phyloP scores from a whole-genome alignment of 2,888 invertebrate genomes.

The Tanaodytes sp. region DNA sequence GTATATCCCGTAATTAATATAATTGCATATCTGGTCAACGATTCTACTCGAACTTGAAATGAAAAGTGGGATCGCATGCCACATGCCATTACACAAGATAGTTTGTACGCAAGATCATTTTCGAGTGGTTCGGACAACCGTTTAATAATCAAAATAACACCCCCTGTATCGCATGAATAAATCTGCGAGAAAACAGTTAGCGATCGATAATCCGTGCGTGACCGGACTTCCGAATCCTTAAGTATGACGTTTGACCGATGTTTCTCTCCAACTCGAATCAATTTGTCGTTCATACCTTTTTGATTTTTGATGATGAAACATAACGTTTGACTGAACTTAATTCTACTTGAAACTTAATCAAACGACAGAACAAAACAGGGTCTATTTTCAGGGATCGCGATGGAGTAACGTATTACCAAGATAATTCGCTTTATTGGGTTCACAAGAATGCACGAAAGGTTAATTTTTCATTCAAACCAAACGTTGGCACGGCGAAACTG shows the following conservation, averaged over 20 bases:
- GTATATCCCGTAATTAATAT: neutral
- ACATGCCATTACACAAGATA: slow-evolving; percentile 29
- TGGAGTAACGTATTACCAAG: too few species aligned
- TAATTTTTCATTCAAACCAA: too few species aligned
- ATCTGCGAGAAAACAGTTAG: slow-evolving; percentile 52
- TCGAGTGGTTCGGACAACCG: slow-evolving; percentile 43
- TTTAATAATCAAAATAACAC: slow-evolving; percentile 51
- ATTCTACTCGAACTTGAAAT: slow-evolving; percentile 25
- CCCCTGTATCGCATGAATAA: slow-evolving; percentile 49
- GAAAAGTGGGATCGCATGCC: slow-evolving; percentile 42
- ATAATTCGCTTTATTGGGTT: too few species aligned
- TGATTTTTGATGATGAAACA: slow-evolving; percentile 10
- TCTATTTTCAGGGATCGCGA: slow-evolving; percentile 19
- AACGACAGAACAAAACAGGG: too few species aligned
- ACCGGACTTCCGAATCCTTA: slow-evolving; percentile 50
- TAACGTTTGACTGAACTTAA: neutral
- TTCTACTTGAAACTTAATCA: too few species aligned
- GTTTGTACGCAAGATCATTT: slow-evolving; percentile 40
- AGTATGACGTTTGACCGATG: slow-evolving; percentile 47
- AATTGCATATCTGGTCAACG: slow-evolving; percentile 31
- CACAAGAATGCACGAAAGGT: too few species aligned
- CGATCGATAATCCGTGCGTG: slow-evolving; percentile 54
- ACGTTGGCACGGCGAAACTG: too few species aligned
- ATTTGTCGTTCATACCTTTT: slow-evolving; percentile 10
- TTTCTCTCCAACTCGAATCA: slow-evolving; percentile 34